Base-by-base conservation (phyloP, 2,113 vertebrate genomes). In the Cepphus grylle region DNA sequence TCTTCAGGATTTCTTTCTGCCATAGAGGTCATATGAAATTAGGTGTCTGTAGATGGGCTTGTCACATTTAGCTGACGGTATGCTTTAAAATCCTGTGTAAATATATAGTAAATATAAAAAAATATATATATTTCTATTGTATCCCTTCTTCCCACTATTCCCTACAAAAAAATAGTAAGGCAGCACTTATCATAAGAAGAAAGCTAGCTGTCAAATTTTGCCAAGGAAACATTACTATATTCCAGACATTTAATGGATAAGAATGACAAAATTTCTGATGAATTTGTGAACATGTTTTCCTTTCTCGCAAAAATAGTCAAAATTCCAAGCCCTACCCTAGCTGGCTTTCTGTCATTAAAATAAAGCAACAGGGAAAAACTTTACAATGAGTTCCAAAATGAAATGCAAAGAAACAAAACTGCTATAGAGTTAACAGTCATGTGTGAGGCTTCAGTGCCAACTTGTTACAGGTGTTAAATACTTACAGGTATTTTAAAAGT, bases 401-500 rank as follows among this genome's bases (percentile, higher is more conserved):
- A 49, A 58, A 83, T 79, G 38, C 32, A 65, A 84, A 55, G 36
- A 87, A 43, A 61, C 11, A 81, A 62, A 70, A 47, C 43, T 58
- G 17, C n/a, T 86, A 3, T 21, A 76, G 12, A 29, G 11, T 83
- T 38, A 30, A n/a, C n/a, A 86, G 52, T 40, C 5, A 45, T 66
- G 19, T 80, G 32, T 49, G 36, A 76, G 38, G 49, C 15, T 50
- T 58, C 79, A 88, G 17, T 76, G 58, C 38, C 21, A 65, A 3
- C 43, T 97, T 98, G 98, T 99, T 95, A 98, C 98, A 87, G 21
- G 18, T 87, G 55, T 32, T 34, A 52, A 94, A 66, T 98, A 98
- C 99, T 99, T 96, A 99, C 99, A 99, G 98, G 91, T 99, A 99
- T 97, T 99, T 99, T 74, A 99, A 93, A 94, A 98, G 97, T 66